phyloP scores from a whole-genome alignment of 2,113 vertebrate species.

The Cephalopterus ornatus region DNA sequence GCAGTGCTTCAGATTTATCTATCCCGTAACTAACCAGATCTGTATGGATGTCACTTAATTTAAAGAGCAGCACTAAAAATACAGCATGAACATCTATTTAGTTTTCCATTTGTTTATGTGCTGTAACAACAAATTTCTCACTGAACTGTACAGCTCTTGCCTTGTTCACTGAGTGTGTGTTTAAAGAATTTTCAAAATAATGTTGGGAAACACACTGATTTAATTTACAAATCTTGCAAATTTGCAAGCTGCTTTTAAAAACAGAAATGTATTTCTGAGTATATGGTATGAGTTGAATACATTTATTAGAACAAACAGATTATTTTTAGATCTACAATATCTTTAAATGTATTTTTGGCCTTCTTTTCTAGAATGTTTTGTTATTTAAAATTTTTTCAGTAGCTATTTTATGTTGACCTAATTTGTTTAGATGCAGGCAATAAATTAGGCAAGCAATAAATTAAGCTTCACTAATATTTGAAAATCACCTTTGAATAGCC shows the following conservation, averaged over 20 bases:
- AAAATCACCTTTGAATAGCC: conserved; percentile 71
- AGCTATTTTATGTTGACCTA: conserved; percentile 8
- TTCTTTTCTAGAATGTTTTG: conserved; percentile 24
- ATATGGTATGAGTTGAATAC: conserved; percentile 24
- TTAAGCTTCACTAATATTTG: conserved; percentile 70
- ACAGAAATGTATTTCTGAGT: conserved; percentile 17
- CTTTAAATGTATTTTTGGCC: neutral
- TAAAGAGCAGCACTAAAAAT: neutral
- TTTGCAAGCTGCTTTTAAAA: conserved; percentile 10
- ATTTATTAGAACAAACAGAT: conserved; percentile 17
- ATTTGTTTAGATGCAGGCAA: conserved; percentile 56
- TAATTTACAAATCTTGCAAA: neutral
- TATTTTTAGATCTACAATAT: neutral
- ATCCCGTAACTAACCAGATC: neutral
- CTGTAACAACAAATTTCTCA: neutral
- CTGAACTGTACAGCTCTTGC: neutral
- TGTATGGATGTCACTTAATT: neutral
- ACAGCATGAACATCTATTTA: neutral
- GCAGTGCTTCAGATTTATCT: neutral
- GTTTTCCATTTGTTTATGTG: neutral
- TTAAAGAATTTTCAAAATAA: neutral
- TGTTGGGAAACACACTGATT: neutral
- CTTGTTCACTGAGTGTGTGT: neutral
- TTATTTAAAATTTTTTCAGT: conserved; percentile 53
- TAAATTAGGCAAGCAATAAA: conserved; percentile 66